A percentile compares a stretch with the other conserved stretches of the same genome.
These are phyloP conservation scores for Centruroides vittatus DNA, from an alignment of 1,140 invertebrate species.

Conservation along the genomic window DNA sequence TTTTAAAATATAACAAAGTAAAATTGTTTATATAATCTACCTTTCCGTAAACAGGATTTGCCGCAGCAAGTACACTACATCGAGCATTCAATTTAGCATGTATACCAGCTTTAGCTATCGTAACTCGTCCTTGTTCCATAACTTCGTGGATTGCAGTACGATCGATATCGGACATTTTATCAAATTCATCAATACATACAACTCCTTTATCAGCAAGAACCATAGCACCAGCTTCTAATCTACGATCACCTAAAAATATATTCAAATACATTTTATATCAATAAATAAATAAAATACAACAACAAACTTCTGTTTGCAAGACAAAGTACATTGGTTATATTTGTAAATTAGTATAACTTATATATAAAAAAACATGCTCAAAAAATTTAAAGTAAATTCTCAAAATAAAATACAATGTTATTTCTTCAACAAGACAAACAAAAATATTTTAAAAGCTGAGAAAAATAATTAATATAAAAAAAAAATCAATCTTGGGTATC, in stretches of 20 bases:
- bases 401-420: too few relatives aligned
- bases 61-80: conserved; percentile 94
- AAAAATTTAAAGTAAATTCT: too few relatives aligned
- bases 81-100: conserved; percentile 95
- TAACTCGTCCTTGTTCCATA: conserved; percentile 89
- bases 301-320: background rate
- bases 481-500: too few relatives aligned
- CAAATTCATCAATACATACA: conserved; percentile 99
- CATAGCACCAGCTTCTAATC: conserved; percentile 97
- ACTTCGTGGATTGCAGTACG: conserved; percentile 98
- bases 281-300: conserved; percentile 6
- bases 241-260: conserved; percentile 33
- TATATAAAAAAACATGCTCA: too few relatives aligned
- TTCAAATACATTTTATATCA: background rate
- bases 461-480: too few relatives aligned
- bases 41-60: conserved; percentile 98
- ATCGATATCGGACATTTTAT: conserved; percentile 99
- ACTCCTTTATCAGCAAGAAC: conserved; percentile 96
- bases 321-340: too few relatives aligned
- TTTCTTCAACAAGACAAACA: too few relatives aligned
- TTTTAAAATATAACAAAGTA: too few relatives aligned
- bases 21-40: conserved; percentile 31
- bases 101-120: conserved; percentile 97
- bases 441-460: too few relatives aligned
- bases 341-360: too few relatives aligned